A percentile compares a stretch with the other conserved stretches of the same genome.
Evolutionary conservation across 2,113 vertebrate genomes (phyloP).

Genomic region (Podocnemis expansa): DNA sequence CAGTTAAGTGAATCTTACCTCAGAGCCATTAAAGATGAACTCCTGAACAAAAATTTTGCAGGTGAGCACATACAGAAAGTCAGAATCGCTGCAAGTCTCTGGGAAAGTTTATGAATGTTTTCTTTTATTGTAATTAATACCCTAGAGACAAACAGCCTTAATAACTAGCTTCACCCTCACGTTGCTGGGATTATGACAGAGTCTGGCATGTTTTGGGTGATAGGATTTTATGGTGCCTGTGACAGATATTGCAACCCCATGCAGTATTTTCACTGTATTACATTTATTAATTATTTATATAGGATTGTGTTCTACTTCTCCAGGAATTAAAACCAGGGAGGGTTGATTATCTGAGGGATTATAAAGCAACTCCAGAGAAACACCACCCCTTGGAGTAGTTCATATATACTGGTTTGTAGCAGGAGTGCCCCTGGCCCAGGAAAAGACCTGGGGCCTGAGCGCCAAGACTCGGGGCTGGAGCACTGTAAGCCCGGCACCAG

Average conservation of each 20-base stretch:
- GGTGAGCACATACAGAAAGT: accelerated
- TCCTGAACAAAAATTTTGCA: accelerated
- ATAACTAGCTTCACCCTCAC: accelerated
- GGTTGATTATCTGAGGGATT: background rate
- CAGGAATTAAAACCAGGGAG: background rate
- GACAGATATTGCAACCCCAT: background rate
- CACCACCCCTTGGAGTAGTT: background rate
- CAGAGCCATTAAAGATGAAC: background rate
- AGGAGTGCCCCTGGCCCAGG: no score
- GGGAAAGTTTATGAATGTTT: accelerated
- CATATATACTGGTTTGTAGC: no score
- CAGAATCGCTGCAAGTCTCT: background rate
- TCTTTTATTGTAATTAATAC: background rate
- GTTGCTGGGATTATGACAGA: accelerated
- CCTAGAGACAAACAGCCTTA: accelerated
- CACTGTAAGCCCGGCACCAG: no score
- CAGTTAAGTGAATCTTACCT: no score
- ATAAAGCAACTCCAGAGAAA: background rate
- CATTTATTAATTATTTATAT: background rate
- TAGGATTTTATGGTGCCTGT: background rate
- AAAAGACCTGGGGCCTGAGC: no score
- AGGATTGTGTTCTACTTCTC: background rate
- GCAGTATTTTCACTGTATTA: background rate
- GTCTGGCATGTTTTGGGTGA: accelerated
- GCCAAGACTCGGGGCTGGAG: no score